These are phyloP conservation scores for Zaprionus capensis DNA, from an alignment of 1,140 invertebrate genomes.

Conservation along the genomic window DNA sequence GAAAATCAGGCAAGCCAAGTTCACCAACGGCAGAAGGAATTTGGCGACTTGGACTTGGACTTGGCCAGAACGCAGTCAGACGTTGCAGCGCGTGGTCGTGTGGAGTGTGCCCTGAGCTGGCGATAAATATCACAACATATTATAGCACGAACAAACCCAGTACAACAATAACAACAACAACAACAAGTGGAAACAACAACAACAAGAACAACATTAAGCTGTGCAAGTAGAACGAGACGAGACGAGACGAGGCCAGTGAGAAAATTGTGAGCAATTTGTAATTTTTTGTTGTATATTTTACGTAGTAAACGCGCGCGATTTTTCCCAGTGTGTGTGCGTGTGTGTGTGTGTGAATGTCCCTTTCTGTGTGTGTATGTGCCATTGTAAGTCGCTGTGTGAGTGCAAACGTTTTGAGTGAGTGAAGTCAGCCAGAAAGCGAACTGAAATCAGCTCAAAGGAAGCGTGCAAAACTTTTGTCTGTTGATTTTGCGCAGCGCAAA, in stretches of 20 bases:
- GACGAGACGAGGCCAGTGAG: slow-evolving; percentile 46
- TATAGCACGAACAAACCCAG: slow-evolving; percentile 10
- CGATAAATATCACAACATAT: background rate
- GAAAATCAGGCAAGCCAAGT: slow-evolving; percentile 16
- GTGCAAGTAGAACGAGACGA: slow-evolving; percentile 44
- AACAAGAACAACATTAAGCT: slow-evolving; percentile 43
- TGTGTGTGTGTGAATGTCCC: slow-evolving; percentile 21
- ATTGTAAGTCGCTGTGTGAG: slow-evolving; percentile 16
- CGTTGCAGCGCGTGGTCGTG: slow-evolving; percentile 78
- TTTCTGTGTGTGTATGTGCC: slow-evolving; percentile 21
- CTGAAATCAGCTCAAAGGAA: slow-evolving; percentile 25
- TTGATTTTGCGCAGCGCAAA: slow-evolving; percentile 50
- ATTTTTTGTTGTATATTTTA: slow-evolving; percentile 64
- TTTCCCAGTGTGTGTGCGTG: slow-evolving; percentile 24
- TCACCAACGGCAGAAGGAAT: slow-evolving; percentile 32
- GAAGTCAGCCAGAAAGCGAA: slow-evolving; percentile 44
- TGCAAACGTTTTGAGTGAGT: slow-evolving; percentile 34
- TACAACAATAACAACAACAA: slow-evolving; percentile 30
- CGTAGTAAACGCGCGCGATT: slow-evolving; percentile 53
- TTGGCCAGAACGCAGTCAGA: slow-evolving; percentile 71
- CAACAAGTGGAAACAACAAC: slow-evolving; percentile 8
- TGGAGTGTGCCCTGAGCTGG: slow-evolving; percentile 7
- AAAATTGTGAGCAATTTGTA: slow-evolving; percentile 81
- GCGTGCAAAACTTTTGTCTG: slow-evolving; percentile 42
- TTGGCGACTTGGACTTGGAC: slow-evolving; percentile 8